These are phyloP conservation scores for Agriotes lineatus DNA, from an alignment of 2,888 invertebrate genomes.

Conservation along the genomic window DNA sequence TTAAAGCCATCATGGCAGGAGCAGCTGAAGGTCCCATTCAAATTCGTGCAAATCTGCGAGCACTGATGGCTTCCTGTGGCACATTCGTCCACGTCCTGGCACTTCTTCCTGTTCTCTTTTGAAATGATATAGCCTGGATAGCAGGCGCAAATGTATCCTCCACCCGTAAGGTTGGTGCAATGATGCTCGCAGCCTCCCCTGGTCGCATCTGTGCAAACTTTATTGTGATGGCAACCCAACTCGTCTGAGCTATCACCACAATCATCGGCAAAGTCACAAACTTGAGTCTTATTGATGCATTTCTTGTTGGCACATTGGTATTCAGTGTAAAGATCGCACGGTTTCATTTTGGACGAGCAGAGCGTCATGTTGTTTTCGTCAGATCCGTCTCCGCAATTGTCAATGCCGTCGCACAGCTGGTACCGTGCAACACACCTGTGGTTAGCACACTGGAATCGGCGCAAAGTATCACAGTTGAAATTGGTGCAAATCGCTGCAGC, in stretches of 20 bases:
- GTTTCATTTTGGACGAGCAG: slow-evolving; percentile 80
- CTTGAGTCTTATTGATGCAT: slow-evolving; percentile 82
- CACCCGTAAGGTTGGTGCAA: slow-evolving; percentile 86
- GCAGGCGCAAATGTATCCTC: slow-evolving; percentile 93
- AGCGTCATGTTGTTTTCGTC: slow-evolving; percentile 96
- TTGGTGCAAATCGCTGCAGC: slow-evolving; percentile 82
- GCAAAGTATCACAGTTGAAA: slow-evolving; percentile 86
- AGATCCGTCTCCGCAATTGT: slow-evolving; percentile 94
- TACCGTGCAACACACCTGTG: slow-evolving; percentile 88
- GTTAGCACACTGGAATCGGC: slow-evolving; percentile 91
- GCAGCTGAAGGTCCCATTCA: slow-evolving; percentile 92
- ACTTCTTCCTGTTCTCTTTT: slow-evolving; percentile 83
- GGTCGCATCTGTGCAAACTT: slow-evolving; percentile 70
- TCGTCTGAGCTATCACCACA: slow-evolving; percentile 94
- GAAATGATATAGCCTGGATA: slow-evolving; percentile 88
- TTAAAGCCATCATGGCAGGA: slow-evolving; percentile 87
- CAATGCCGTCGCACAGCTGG: slow-evolving; percentile 90
- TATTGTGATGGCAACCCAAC: slow-evolving; percentile 84
- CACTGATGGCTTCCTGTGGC: slow-evolving; percentile 86
- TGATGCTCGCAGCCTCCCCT: slow-evolving; percentile 92
- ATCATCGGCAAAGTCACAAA: slow-evolving; percentile 92
- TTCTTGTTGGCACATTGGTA: slow-evolving; percentile 90
- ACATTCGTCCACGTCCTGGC: slow-evolving; percentile 93
- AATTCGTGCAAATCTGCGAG: slow-evolving; percentile 92
- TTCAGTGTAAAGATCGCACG: slow-evolving; percentile 83